Evolutionary conservation across 2,797 vertebrate genomes (phyloP).

Genomic region (Brachymystax lenok): DNA sequence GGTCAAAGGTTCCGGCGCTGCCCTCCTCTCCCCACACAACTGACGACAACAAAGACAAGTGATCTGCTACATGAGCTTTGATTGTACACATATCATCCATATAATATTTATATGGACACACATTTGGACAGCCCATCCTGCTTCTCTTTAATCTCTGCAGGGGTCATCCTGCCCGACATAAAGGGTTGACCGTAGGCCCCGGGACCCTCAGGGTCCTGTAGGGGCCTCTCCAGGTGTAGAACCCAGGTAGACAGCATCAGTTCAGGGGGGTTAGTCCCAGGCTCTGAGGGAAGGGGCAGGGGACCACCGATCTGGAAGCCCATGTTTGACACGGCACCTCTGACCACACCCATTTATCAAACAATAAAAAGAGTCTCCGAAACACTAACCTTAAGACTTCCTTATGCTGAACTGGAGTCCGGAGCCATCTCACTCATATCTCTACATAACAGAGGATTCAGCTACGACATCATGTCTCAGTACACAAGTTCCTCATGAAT

Average conservation of each 20-base stretch:
- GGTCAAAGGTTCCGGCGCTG: too few relatives aligned
- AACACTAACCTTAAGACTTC: neutral
- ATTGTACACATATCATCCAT: neutral
- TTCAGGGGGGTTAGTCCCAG: neutral
- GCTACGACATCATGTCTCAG: neutral
- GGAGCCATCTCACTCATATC: neutral
- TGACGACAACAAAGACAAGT: slow-evolving; percentile 42
- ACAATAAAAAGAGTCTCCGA: neutral
- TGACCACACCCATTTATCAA: slow-evolving; percentile 55
- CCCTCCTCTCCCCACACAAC: slow-evolving; percentile 81
- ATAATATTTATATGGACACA: neutral
- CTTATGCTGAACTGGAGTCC: neutral
- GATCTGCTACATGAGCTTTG: too few relatives aligned
- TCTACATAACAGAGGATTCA: neutral
- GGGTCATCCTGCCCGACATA: slow-evolving; percentile 59
- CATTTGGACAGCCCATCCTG: slow-evolving; percentile 62
- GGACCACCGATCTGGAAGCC: slow-evolving; percentile 68
- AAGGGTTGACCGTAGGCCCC: slow-evolving; percentile 80
- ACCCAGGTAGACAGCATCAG: slow-evolving; percentile 71
- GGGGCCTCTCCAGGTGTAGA: slow-evolving; percentile 80
- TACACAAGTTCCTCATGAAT: neutral
- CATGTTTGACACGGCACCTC: slow-evolving; percentile 69
- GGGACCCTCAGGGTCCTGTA: slow-evolving; percentile 72
- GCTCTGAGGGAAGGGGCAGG: slow-evolving; percentile 31
- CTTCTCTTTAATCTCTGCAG: slow-evolving; percentile 69